Evolutionary conservation across 2,888 invertebrate genomes (phyloP).

Genomic region (Drosophila subquinaria): DNA sequence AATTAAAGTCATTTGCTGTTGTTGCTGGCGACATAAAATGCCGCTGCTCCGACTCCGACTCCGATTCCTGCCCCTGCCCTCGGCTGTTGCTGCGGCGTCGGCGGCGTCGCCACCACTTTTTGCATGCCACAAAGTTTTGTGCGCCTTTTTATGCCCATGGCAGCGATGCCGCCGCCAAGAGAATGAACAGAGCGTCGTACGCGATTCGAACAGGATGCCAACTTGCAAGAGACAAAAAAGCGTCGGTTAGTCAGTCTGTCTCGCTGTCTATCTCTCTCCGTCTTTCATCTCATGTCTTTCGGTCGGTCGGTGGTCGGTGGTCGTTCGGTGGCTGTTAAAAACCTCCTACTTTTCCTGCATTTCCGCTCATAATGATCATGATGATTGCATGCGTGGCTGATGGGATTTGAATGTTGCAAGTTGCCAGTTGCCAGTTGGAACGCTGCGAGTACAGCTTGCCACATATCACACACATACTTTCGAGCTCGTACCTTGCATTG

Average conservation of each 20-base stretch:
- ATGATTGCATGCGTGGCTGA: slow-evolving; percentile 82
- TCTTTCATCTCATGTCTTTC: slow-evolving; percentile 14
- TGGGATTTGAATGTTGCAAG: slow-evolving; percentile 80
- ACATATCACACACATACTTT: slow-evolving; percentile 19
- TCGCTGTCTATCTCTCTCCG: slow-evolving; percentile 5
- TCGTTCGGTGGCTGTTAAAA: slow-evolving; percentile 79
- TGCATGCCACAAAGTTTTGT: slow-evolving; percentile 79
- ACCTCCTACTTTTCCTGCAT: slow-evolving; percentile 83
- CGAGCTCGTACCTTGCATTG: background rate
- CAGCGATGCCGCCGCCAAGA: slow-evolving; percentile 61
- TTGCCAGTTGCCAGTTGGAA: slow-evolving; percentile 48
- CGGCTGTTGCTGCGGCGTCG: slow-evolving; percentile 56
- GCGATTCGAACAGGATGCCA: slow-evolving; percentile 72
- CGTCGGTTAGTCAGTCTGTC: slow-evolving; percentile 29
- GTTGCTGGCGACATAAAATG: slow-evolving; percentile 82
- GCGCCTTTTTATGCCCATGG: slow-evolving; percentile 73
- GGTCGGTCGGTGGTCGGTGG: slow-evolving; percentile 34
- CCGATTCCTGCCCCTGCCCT: slow-evolving; percentile 46
- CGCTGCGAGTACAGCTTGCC: slow-evolving; percentile 25
- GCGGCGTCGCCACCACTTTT: slow-evolving; percentile 79
- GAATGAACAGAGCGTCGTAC: slow-evolving; percentile 69
- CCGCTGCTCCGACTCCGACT: slow-evolving; percentile 46
- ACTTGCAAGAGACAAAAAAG: slow-evolving; percentile 56
- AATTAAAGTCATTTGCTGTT: slow-evolving; percentile 83
- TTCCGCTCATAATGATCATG: slow-evolving; percentile 82